Evolutionary conservation across 2,888 invertebrate genomes (phyloP).

Genomic region (Mimachlamys varia): DNA sequence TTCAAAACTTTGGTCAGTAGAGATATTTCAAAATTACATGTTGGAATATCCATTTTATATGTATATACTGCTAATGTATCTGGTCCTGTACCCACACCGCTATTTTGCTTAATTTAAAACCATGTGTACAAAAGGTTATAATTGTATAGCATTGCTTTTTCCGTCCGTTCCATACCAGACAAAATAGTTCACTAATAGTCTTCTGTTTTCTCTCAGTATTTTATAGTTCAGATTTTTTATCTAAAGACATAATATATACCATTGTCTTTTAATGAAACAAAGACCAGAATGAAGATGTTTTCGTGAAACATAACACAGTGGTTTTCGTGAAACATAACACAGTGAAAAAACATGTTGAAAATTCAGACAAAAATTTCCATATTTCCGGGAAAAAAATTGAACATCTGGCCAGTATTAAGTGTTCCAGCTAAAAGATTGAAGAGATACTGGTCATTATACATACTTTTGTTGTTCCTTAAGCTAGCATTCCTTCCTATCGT

Average conservation of each 20-base stretch:
- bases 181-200: neutral
- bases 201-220: neutral
- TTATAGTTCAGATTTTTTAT: neutral
- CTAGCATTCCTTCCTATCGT: neutral
- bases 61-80: neutral
- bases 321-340: too few species aligned
- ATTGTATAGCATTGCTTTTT: neutral
- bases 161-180: slow-evolving; percentile 26
- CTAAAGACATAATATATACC: neutral
- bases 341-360: too few species aligned
- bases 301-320: too few species aligned
- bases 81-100: neutral
- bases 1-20: slow-evolving; percentile 6
- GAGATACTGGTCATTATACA: neutral
- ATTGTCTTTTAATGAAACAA: neutral
- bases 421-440: neutral
- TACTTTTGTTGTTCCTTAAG: too few species aligned
- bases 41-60: neutral
- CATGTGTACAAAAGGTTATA: neutral
- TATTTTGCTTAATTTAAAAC: neutral
- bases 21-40: slow-evolving; percentile 4
- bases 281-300: too few species aligned
- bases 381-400: neutral
- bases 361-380: neutral
- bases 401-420: neutral